These are phyloP conservation scores for Prunella himalayana DNA, from an alignment of 2,113 vertebrate genomes.

Conservation along the genomic window DNA sequence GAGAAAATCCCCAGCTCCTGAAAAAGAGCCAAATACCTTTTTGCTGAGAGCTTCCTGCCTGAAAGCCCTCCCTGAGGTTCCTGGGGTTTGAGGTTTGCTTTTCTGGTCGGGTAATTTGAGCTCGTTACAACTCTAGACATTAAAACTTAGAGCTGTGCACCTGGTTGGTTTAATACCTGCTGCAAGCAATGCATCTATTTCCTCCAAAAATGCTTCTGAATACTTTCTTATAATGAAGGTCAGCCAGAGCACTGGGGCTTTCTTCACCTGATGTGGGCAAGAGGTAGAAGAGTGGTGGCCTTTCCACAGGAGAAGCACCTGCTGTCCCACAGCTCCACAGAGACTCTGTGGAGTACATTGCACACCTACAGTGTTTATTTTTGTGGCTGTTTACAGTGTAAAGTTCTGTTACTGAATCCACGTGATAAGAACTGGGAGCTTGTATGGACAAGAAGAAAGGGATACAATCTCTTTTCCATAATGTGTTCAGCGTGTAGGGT, in stretches of 20 bases:
- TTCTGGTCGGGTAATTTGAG: not conserved
- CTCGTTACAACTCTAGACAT: not conserved
- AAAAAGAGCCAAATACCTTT: not conserved
- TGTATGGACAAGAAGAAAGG: not conserved
- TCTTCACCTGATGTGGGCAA: not conserved
- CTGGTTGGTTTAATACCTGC: not conserved
- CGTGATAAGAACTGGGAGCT: not conserved
- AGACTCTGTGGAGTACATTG: not conserved
- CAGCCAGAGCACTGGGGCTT: not conserved
- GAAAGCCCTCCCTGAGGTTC: not conserved
- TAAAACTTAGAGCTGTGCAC: not conserved
- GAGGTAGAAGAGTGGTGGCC: not conserved
- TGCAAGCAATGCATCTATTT: not conserved
- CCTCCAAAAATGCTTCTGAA: not conserved
- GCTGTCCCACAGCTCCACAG: not conserved
- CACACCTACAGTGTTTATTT: not conserved
- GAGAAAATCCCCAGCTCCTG: not conserved
- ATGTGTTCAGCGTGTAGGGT: fast-evolving
- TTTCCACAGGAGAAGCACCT: fast-evolving
- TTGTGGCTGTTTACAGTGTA: not conserved
- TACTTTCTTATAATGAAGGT: not conserved
- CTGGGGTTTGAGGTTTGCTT: not conserved
- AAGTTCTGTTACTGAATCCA: not conserved
- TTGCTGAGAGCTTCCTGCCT: slow-evolving; percentile 44
- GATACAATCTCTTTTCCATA: not conserved